Percentiles rank a stretch among this genome's conserved stretches.
These are phyloP conservation scores for Fundulus diaphanus DNA, from an alignment of 2,797 vertebrate species.

Conservation along the genomic window DNA sequence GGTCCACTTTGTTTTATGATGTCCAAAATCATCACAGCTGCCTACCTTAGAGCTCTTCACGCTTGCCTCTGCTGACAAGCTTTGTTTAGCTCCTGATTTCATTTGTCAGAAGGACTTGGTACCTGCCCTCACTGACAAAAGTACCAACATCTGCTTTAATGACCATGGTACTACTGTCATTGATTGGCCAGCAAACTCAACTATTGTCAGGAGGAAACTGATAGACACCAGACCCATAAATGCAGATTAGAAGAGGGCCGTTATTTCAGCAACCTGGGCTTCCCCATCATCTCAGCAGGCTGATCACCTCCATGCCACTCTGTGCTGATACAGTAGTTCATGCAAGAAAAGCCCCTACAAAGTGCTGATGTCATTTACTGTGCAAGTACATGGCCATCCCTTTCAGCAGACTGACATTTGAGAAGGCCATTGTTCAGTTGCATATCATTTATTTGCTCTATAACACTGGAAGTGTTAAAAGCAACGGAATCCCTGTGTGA, in stretches of 20 bases:
- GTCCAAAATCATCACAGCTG: too few relatives aligned
- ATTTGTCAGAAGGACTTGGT: background rate
- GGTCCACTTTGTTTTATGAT: too few relatives aligned
- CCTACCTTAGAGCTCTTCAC: background rate
- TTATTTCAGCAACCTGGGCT: background rate
- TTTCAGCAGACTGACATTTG: background rate
- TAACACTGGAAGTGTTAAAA: background rate
- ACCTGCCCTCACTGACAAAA: background rate
- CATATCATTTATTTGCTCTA: background rate
- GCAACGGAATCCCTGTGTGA: background rate
- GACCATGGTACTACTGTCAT: background rate
- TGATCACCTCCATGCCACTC: background rate
- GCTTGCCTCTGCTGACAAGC: background rate
- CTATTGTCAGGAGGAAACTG: background rate
- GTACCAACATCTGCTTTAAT: background rate
- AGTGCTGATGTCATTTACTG: background rate
- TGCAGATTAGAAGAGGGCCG: background rate
- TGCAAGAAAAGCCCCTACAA: background rate
- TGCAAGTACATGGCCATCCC: background rate
- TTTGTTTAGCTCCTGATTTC: background rate
- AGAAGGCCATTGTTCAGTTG: background rate
- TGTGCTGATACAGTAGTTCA: background rate
- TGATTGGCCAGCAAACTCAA: background rate
- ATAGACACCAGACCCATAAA: background rate
- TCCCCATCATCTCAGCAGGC: background rate